Base-by-base conservation (phyloP, 2,797 vertebrate species). In the Prunella strophiata region DNA sequence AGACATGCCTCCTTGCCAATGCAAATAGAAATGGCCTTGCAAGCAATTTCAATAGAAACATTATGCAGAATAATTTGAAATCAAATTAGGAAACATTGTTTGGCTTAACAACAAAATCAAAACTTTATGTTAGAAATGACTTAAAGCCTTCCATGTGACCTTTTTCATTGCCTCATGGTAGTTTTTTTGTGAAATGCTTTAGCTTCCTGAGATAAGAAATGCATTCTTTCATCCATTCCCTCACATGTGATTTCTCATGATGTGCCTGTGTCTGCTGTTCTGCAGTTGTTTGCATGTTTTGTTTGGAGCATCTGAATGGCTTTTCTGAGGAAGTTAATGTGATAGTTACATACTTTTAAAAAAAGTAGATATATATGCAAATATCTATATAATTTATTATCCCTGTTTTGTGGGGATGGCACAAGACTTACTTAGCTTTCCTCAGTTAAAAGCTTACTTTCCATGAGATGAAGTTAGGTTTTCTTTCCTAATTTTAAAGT, bases 401-500 rank as follows among this genome's bases (percentile, higher is more conserved):
- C 16, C 9, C 13, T 48, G 38, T 61, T 91, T 91, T 89, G 40
- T 86, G n/a, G 50, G 25, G 14, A 16, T 47, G n/a, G 30, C 29
- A 66, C 82, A 88, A 42, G 43, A 85, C 36, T 20, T 68, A 45
- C 16, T 71, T 73, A 48, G 22, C n/a, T 77, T 48, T 77, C 27
- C 40, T 95, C 22, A 62, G 36, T 43, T 86, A 52, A 91, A 89
- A 79, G 45, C 29, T 85, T 72, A 36, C 66, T 70, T 86, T 76
- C 29, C 36, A 54, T 62, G 20, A 68, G 22, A 25, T 59, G 43
- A 76, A 90, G 52, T 83, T 71, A 85, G 34, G 29, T 84, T 85
- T 86, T 72, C 26, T 89, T 84, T 61, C 29, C 8, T 91, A 52
- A 38, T 63, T 92, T 92, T 92, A 51, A 89, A 91, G 45, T 79